A percentile compares a stretch with the other conserved stretches of the same genome.
phyloP scores from a whole-genome alignment of 2,888 invertebrate genomes.

The Cantharis flavilabris region DNA sequence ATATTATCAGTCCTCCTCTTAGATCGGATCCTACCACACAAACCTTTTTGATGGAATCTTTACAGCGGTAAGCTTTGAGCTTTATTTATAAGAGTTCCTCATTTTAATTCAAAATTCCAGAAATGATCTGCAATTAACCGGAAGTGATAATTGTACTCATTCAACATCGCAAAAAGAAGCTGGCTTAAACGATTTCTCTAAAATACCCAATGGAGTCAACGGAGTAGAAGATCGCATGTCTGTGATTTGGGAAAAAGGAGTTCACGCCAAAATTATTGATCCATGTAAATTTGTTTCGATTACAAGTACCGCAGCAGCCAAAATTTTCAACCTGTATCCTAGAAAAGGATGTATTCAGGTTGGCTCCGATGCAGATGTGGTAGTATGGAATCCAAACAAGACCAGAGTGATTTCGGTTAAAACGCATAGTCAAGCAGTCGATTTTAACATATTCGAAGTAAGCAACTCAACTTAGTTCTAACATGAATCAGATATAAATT shows the following conservation, averaged over 20 bases:
- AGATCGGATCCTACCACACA: conserved; percentile 84
- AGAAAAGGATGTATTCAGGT: conserved; percentile 86
- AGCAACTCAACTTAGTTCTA: neutral
- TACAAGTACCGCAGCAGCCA: conserved; percentile 90
- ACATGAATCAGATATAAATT: neutral
- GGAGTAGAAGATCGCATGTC: conserved; percentile 94
- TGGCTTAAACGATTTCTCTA: conserved; percentile 82
- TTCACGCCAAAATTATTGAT: conserved; percentile 83
- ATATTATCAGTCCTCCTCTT: conserved; percentile 89
- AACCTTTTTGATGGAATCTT: conserved; percentile 74
- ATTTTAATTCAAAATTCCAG: conserved; percentile 57
- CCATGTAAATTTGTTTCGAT: conserved; percentile 90
- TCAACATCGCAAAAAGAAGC: conserved; percentile 81
- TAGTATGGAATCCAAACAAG: conserved; percentile 88
- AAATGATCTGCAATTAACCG: conserved; percentile 83
- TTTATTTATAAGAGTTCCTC: neutral
- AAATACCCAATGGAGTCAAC: conserved; percentile 93
- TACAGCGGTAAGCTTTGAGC: conserved; percentile 71
- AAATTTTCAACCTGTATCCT: conserved; percentile 92
- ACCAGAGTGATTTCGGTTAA: conserved; percentile 83
- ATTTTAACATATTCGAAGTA: conserved; percentile 94
- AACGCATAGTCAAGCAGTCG: conserved; percentile 84
- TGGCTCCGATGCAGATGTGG: conserved; percentile 91
- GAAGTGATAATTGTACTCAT: conserved; percentile 93
- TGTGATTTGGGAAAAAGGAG: conserved; percentile 91